Evolutionary conservation across 2,797 vertebrate species (phyloP).

Genomic region (Sebastolobus altivelis): DNA sequence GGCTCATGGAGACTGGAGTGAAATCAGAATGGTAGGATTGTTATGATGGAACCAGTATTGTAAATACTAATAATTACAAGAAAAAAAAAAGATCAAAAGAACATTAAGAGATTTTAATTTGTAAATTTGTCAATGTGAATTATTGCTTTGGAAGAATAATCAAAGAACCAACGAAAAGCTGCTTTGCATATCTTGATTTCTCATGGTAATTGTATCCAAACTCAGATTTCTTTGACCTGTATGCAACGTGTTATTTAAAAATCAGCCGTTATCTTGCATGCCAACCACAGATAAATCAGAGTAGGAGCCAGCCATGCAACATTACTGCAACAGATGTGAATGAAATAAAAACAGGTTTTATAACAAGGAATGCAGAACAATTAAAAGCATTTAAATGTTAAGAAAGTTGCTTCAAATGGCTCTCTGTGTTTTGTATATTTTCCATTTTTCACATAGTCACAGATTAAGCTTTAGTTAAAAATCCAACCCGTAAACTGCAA

Average conservation of each 20-base stretch:
- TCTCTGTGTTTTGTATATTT: not conserved
- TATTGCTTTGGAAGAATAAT: not conserved
- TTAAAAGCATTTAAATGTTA: not conserved
- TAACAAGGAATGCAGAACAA: not conserved
- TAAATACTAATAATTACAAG: not conserved
- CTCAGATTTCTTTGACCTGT: not conserved
- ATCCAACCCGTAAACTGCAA: not conserved
- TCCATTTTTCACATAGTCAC: not conserved
- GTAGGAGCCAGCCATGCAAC: not conserved
- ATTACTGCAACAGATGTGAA: not conserved
- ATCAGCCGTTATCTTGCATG: not conserved
- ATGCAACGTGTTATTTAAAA: constrained; percentile 5
- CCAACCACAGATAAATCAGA: constrained; percentile 1
- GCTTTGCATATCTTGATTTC: not conserved
- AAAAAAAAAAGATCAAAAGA: not conserved
- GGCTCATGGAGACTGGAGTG: constrained; percentile 80
- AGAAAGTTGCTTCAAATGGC: not conserved
- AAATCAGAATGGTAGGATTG: constrained; percentile 3
- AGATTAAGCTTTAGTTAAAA: not conserved
- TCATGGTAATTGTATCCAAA: not conserved
- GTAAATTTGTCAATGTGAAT: not conserved
- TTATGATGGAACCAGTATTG: not conserved
- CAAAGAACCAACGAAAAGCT: not conserved
- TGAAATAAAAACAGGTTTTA: not conserved
- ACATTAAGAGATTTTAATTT: not conserved